These are phyloP conservation scores for Silurus aristotelis DNA, from an alignment of 2,797 vertebrate species.

Conservation along the genomic window DNA sequence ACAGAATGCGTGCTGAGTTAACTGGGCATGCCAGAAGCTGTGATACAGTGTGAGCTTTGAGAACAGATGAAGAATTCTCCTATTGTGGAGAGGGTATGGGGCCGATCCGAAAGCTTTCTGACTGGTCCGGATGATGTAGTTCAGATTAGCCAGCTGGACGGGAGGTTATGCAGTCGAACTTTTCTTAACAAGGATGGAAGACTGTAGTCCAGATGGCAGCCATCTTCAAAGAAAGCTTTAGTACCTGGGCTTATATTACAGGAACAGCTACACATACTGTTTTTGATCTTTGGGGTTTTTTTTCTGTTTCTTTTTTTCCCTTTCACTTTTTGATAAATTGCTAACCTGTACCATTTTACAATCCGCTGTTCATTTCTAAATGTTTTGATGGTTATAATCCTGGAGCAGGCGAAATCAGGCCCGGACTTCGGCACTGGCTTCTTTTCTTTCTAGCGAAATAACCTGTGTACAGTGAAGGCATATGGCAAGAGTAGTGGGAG, in stretches of 20 bases:
- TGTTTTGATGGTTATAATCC: conserved; percentile 47
- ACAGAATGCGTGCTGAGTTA: conserved; percentile 15
- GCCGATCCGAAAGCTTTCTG: conserved; percentile 23
- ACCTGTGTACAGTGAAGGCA: conserved; percentile 49
- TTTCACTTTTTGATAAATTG: conserved; percentile 38
- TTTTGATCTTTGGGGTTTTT: conserved; percentile 28
- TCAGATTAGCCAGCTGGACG: conserved; percentile 34
- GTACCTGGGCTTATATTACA: conserved; percentile 37
- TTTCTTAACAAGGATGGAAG: conserved; percentile 30
- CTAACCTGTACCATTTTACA: conserved; percentile 42
- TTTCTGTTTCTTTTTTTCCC: neutral
- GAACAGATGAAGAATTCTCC: conserved; percentile 39
- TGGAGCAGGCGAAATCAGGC: conserved; percentile 15
- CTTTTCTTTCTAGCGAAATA: conserved; percentile 40
- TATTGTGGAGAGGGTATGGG: conserved; percentile 39
- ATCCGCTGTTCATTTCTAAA: conserved; percentile 47
- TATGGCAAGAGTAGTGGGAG: conserved; percentile 33
- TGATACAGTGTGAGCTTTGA: neutral
- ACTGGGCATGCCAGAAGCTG: conserved; percentile 15
- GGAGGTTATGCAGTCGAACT: conserved; percentile 28
- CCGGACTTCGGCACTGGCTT: neutral
- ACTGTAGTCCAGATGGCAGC: conserved; percentile 36
- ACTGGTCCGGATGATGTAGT: conserved; percentile 23
- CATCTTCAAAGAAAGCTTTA: conserved; percentile 36
- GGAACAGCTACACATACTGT: conserved; percentile 26